These are phyloP conservation scores for Ophthalmolycus amberensis DNA, from an alignment of 2,113 vertebrate species.

Conservation along the genomic window DNA sequence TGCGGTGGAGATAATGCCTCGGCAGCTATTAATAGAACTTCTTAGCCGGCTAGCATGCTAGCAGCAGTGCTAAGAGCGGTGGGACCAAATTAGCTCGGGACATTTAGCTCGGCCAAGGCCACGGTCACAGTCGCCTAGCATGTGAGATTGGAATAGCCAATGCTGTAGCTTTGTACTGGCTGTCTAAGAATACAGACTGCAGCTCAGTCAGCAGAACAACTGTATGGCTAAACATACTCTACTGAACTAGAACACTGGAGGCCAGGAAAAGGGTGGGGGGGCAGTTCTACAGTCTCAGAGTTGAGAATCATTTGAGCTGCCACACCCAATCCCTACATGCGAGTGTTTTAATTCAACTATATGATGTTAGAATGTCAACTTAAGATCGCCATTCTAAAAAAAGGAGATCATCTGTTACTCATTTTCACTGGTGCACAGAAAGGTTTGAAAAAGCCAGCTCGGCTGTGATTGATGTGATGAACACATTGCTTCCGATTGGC, in stretches of 20 bases:
- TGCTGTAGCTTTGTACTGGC: neutral
- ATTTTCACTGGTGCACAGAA: neutral
- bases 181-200: neutral
- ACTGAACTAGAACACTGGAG: conserved; percentile 45
- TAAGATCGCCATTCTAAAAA: neutral
- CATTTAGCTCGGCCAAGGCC: conserved; percentile 39
- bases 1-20: conserved; percentile 65
- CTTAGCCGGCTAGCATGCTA: conserved; percentile 65
- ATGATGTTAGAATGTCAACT: neutral
- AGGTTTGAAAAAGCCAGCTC: conserved; percentile 6
- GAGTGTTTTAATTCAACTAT: neutral
- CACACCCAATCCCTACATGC: neutral
- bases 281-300: neutral
- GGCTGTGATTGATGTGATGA: conserved; percentile 27
- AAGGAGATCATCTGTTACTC: neutral
- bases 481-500: conserved; percentile 1
- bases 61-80: conserved; percentile 50
- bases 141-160: conserved; percentile 6
- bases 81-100: conserved; percentile 72
- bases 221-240: conserved; percentile 23
- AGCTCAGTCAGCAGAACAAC: conserved; percentile 34
- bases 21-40: conserved; percentile 73
- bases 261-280: conserved; percentile 13
- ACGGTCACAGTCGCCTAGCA: conserved; percentile 41
- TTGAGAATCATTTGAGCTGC: neutral